Conservation (phyloP, 2,113 vertebrate genomes). For the Saccopteryx bilineata region DNA sequence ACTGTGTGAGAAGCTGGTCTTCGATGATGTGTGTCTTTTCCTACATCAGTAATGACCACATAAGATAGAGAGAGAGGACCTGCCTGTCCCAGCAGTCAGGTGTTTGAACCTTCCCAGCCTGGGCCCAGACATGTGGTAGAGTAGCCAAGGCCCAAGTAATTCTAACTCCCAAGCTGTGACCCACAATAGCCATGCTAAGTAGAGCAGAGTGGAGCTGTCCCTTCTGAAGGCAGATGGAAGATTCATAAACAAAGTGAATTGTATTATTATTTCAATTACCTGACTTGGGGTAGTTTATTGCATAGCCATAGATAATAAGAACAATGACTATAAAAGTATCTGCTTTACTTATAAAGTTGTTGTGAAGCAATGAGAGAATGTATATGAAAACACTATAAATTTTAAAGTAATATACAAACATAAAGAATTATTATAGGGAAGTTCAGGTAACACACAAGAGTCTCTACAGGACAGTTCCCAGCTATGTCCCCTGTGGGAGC, state of each 20-base stretch:
- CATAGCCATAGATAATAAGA: background rate
- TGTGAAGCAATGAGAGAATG: background rate
- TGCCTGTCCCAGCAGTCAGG: too few relatives aligned
- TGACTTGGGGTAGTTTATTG: background rate
- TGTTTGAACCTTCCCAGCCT: background rate
- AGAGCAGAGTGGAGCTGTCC: background rate
- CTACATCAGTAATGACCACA: background rate
- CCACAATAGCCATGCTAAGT: background rate
- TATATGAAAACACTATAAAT: background rate
- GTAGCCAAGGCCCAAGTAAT: background rate
- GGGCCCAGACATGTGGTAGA: background rate
- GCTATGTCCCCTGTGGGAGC: fast-evolving
- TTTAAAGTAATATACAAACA: background rate
- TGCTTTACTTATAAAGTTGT: background rate
- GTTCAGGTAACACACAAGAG: background rate
- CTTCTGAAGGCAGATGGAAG: background rate
- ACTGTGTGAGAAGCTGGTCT: background rate
- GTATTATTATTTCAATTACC: background rate
- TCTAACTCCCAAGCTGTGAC: background rate
- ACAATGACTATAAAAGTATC: background rate
- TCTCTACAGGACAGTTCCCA: background rate
- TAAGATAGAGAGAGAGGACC: background rate
- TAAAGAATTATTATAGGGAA: background rate
- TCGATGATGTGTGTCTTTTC: background rate
- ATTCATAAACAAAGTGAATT: background rate